Evolutionary conservation across 2,888 invertebrate genomes (phyloP), one percentile per base, ranked within the genome.

Genomic region (Trichogramma evanescens): DNA sequence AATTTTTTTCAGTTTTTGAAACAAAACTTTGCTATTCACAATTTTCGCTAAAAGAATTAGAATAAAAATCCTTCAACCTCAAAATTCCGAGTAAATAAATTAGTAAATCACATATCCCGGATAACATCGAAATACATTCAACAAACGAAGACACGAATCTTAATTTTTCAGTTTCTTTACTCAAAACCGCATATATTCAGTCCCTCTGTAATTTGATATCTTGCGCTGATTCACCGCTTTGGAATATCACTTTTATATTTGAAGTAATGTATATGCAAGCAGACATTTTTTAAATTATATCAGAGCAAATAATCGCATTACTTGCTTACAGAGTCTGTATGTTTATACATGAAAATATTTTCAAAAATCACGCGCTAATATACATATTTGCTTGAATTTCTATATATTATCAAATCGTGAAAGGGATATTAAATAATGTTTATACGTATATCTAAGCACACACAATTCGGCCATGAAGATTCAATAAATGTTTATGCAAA

Each of bases 201-300:
- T 61, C 63, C 61, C 55, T 67, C 67, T 69, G 63, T 69, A 66
- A 67, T 67, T 66, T 69, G 61, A 70, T 67, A 69, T 66, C 67
- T 66, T 73, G 70, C 69, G 72, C 72, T 74, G 70, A 73, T 63
- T 72, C 73, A 75, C 74, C 65, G 75, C 75, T 75, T 75, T 66
- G 70, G 69, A 68, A 70, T 68, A 65, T 68, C 67, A 71, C 69
- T 69, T 69, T 69, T 72, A 65, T 9, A 26, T 9, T 6, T 39
- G 56, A 43, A 39, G 51, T 50, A 51, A 48, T 49, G 59, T 50
- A 60, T 59, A 56, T 46, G 44, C 54, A 61, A 40, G 26, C 26
- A 26, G 26, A 26, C 26, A 26, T 26, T 26, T 26, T 26, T 26
- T 26, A 26, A 26, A 26, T 26, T 26, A 26, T 26, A 26, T 26